Conservation (phyloP, 2,113 vertebrate species). For the Anguilla rostrata region DNA sequence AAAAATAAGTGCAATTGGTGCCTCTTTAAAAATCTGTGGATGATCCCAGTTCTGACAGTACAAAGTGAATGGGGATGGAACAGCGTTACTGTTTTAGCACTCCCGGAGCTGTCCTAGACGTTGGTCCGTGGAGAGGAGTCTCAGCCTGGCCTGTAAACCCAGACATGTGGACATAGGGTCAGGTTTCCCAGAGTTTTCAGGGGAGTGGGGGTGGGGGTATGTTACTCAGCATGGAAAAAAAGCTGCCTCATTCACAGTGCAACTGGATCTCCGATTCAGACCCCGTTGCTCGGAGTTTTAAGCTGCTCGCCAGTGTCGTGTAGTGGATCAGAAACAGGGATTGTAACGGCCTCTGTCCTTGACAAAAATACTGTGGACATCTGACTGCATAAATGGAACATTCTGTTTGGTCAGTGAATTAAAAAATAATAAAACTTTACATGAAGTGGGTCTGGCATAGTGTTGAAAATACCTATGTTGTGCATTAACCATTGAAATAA, state of each 20-base stretch:
- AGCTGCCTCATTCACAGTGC: not conserved
- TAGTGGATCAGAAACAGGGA: not conserved
- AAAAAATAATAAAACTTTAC: too few relatives aligned
- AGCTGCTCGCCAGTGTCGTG: not conserved
- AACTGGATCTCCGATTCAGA: not conserved
- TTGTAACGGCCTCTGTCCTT: not conserved
- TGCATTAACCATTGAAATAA: too few relatives aligned
- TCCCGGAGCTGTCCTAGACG: slow-evolving; percentile 43
- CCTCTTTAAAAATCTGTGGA: slow-evolving; percentile 32
- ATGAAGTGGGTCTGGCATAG: too few relatives aligned
- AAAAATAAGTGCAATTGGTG: slow-evolving; percentile 25
- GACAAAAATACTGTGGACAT: too few relatives aligned
- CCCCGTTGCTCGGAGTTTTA: not conserved
- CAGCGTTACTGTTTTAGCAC: slow-evolving; percentile 50
- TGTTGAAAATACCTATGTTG: too few relatives aligned
- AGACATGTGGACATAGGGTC: slow-evolving; percentile 62
- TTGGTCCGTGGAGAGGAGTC: slow-evolving; percentile 58
- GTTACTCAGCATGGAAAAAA: not conserved
- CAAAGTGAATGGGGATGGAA: slow-evolving; percentile 49
- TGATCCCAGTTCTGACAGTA: slow-evolving; percentile 49
- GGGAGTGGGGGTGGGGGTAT: slow-evolving; percentile 23
- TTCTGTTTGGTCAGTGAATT: too few relatives aligned
- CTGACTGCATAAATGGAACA: too few relatives aligned
- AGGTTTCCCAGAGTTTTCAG: slow-evolving; percentile 32
- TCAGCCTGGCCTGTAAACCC: slow-evolving; percentile 56